Evolutionary conservation across 2,113 vertebrate genomes (phyloP).

Genomic region (Ahaetulla prasina): DNA sequence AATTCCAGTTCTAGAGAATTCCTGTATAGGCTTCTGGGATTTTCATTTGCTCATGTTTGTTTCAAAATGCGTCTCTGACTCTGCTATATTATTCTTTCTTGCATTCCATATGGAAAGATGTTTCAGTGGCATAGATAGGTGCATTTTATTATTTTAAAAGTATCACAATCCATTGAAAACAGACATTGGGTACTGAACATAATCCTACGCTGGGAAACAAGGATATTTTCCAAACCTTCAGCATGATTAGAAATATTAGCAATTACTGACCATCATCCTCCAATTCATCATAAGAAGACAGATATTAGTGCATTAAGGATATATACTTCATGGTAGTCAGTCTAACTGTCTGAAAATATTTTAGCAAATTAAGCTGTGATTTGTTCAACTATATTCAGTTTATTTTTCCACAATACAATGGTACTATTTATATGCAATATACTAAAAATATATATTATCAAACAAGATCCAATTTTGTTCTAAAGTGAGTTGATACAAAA

Average conservation of each 20-base stretch:
- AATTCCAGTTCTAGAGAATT: background rate
- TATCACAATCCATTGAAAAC: background rate
- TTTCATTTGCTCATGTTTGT: background rate
- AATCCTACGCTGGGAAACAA: background rate
- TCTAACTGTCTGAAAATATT: background rate
- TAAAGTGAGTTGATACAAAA: constrained; percentile 50
- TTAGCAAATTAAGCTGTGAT: background rate
- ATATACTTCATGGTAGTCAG: background rate
- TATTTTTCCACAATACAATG: background rate
- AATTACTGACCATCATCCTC: background rate
- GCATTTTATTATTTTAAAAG: background rate
- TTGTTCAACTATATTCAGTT: background rate
- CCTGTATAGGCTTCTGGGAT: background rate
- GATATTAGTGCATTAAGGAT: background rate
- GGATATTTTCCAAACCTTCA: background rate
- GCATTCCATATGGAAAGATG: background rate
- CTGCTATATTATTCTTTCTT: background rate
- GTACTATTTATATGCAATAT: background rate
- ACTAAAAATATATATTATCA: constrained; percentile 18
- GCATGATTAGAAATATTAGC: background rate
- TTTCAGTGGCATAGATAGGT: background rate
- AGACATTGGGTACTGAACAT: no score
- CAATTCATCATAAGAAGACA: background rate
- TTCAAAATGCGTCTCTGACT: background rate
- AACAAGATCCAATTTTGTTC: constrained; percentile 37